Evolutionary conservation across 2,797 vertebrate species (phyloP).

Genomic region (Neoniphon sammara): DNA sequence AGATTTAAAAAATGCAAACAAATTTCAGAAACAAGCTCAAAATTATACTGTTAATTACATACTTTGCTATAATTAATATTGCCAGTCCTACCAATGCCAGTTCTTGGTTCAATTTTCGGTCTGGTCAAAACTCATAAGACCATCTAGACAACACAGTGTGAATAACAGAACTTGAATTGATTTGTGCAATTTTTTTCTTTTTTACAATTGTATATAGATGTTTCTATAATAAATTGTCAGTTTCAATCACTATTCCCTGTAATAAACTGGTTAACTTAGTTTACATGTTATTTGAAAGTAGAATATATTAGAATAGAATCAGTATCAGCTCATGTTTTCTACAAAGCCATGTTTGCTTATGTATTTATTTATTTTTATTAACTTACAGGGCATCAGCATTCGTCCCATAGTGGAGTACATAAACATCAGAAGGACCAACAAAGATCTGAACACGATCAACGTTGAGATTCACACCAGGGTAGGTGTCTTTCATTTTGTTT

Average conservation of each 20-base stretch:
- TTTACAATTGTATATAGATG: neutral
- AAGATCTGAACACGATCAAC: constrained; percentile 89
- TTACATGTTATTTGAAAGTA: neutral
- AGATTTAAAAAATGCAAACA: too few species aligned
- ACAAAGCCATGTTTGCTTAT: neutral
- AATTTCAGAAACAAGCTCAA: too few species aligned
- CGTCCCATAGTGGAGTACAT: constrained; percentile 91
- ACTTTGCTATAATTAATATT: too few species aligned
- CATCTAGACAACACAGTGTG: too few species aligned
- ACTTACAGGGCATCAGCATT: constrained; percentile 91
- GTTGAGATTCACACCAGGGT: constrained; percentile 92
- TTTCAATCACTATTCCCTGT: neutral
- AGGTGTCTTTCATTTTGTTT: too few species aligned
- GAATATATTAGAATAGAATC: neutral
- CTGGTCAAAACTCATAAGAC: too few species aligned
- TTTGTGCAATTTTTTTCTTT: neutral
- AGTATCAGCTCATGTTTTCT: neutral
- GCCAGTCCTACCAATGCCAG: too few species aligned
- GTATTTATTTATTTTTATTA: neutral
- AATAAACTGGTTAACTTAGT: neutral
- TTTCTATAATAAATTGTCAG: neutral
- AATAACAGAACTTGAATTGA: too few species aligned
- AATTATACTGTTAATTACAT: too few species aligned
- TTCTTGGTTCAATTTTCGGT: too few species aligned
- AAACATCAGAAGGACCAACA: constrained; percentile 91